These are phyloP conservation scores for Drosophila birchii DNA, from an alignment of 2,888 invertebrate genomes.

Conservation along the genomic window DNA sequence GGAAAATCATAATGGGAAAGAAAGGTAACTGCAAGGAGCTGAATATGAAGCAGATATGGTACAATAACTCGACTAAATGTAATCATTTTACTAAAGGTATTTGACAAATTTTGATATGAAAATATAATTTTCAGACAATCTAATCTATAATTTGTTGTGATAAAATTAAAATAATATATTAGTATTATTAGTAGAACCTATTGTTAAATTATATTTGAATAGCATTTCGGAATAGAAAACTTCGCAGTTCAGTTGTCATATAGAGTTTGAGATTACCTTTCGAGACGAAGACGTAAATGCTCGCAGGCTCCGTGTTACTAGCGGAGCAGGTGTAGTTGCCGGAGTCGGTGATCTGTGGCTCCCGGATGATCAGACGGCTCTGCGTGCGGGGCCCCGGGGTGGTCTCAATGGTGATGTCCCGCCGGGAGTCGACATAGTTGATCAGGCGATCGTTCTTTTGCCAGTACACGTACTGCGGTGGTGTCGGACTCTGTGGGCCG, in stretches of 20 bases:
- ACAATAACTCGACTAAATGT: too few relatives aligned
- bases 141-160: too few relatives aligned
- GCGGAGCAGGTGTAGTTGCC: slow-evolving; percentile 97
- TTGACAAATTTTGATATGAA: too few relatives aligned
- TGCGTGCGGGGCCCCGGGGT: slow-evolving; percentile 94
- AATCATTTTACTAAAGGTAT: too few relatives aligned
- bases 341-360: slow-evolving; percentile 93
- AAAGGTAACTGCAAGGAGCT: not conserved
- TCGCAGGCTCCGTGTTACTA: slow-evolving; percentile 94
- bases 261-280: slow-evolving; percentile 87
- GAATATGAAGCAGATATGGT: too few relatives aligned
- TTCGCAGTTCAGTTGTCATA: too few relatives aligned
- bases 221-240: too few relatives aligned
- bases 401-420: slow-evolving; percentile 92
- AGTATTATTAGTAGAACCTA: too few relatives aligned
- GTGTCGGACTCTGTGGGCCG: slow-evolving; percentile 92
- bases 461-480: slow-evolving; percentile 98
- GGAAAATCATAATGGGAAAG: slow-evolving; percentile 44
- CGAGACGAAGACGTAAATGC: slow-evolving; percentile 95
- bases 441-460: slow-evolving; percentile 97
- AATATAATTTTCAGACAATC: too few relatives aligned
- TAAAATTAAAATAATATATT: too few relatives aligned
- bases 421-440: slow-evolving; percentile 94
- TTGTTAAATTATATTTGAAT: too few relatives aligned
- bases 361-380: slow-evolving; percentile 92